Base-by-base conservation (phyloP, 2,797 vertebrate genomes). In the Acanthiza pusilla region DNA sequence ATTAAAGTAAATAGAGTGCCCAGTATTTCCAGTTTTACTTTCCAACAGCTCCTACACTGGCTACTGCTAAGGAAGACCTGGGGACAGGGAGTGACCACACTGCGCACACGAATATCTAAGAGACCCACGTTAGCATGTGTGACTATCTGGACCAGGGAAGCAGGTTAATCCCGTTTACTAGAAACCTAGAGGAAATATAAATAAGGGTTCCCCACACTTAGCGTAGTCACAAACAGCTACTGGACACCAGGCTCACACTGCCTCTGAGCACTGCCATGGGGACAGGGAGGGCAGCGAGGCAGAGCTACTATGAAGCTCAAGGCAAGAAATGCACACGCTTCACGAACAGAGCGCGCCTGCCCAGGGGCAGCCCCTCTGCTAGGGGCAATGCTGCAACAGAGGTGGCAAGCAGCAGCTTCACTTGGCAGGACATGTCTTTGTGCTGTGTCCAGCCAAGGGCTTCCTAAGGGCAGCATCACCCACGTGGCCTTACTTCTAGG, bases 151-250 rank as follows among this genome's bases (percentile, higher is more conserved):
- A 91, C 80, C 83, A 86, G 68, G 85, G 90, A 94, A 91, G 80
- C 43, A 61, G 88, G 87, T 91, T 93, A 95, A 88, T 86, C 88
- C 79, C 2, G 0, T 85, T 77, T 57, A 65, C 93, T 94, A 96
- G 92, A 94, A 94, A 95, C 72, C 94, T 97, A 97, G 23, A 96
- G 90, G 92, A 83, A 94, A 95, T 90, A 96, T 88, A 94, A 97
- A 94, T 79, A 89, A 82, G 78, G 92, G 79, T 76, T 95, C 80
- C 94, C 88, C 94, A 94, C 96, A 94, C 73, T 94, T 68, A 94
- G 97, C 95, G 23, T 90, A 96, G 97, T 97, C 96, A 96, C 96
- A 89, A 97, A 93, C 97, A 97, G 97, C 97, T 97, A 96, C 92
- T 85, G 94, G 94, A 96, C 91, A 95, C 61, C 55, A 90, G 96